Evolutionary conservation across 2,797 vertebrate species (phyloP).

Genomic region (Numenius phaeopus): DNA sequence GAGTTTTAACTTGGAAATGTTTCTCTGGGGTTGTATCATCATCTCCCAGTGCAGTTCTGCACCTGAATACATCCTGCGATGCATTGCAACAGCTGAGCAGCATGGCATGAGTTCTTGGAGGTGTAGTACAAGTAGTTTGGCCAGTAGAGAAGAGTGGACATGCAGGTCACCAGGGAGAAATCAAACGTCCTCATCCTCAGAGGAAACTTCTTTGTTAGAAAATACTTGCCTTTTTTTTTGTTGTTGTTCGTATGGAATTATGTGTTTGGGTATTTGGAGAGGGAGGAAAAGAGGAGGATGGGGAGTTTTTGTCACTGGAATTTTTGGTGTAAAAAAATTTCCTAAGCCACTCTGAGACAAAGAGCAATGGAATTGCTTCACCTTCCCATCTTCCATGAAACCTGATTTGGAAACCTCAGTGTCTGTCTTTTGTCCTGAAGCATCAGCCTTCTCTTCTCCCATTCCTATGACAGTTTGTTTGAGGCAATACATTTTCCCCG

Average conservation of each 20-base stretch:
- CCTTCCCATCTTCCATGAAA: background rate
- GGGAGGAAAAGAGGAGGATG: background rate
- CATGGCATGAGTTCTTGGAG: background rate
- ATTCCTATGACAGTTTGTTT: background rate
- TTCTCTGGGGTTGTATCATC: background rate
- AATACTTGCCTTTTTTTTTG: background rate
- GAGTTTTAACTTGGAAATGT: background rate
- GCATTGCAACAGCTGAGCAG: background rate
- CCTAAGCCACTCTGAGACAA: background rate
- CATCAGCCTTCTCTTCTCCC: background rate
- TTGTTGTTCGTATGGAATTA: background rate
- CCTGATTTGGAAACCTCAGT: background rate
- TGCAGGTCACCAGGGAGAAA: background rate
- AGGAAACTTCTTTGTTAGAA: background rate
- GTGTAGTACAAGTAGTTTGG: background rate
- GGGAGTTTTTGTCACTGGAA: fast-evolving
- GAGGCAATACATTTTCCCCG: background rate
- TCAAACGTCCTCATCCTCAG: background rate
- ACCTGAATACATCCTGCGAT: fast-evolving
- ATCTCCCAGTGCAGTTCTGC: background rate
- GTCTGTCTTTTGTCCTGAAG: background rate
- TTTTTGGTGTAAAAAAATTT: background rate
- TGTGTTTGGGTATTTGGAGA: background rate
- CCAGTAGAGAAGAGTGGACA: background rate
- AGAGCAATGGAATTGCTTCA: background rate